Conservation (phyloP, 2,113 vertebrate genomes). For the Boulengeromyrus knoepffleri region DNA sequence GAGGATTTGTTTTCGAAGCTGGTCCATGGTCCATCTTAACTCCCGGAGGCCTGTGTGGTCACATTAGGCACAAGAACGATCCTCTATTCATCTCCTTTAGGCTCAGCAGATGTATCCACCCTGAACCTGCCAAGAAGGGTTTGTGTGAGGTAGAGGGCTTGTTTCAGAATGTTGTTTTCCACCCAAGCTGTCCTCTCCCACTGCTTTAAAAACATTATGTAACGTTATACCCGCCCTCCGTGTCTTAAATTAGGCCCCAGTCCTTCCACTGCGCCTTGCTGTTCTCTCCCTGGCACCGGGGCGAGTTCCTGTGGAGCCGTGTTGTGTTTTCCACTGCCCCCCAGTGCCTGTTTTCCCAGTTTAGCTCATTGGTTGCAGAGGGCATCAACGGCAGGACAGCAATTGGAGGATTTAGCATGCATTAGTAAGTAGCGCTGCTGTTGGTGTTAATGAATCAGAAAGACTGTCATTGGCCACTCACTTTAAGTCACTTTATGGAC, state of each 20-base stretch:
- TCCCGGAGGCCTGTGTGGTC: neutral
- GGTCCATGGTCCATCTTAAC: neutral
- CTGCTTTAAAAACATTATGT: neutral
- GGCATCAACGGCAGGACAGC: neutral
- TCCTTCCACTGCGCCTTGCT: neutral
- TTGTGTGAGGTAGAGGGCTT: neutral
- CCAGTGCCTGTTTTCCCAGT: neutral
- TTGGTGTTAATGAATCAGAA: neutral
- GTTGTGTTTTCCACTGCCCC: neutral
- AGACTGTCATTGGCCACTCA: neutral
- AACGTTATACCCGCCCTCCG: neutral
- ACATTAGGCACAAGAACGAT: neutral
- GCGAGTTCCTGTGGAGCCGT: neutral
- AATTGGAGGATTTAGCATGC: neutral
- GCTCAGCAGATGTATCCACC: neutral
- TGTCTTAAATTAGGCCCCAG: neutral
- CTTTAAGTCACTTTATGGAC: neutral
- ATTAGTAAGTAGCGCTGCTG: neutral
- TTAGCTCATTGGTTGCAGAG: neutral
- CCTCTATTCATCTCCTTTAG: neutral
- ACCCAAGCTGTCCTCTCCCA: neutral
- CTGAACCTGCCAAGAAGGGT: neutral
- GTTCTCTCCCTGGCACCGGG: neutral
- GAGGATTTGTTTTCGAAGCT: neutral
- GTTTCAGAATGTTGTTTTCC: neutral